Evolutionary conservation across 2,797 vertebrate genomes (phyloP).

Genomic region (Sarcoramphus papa): DNA sequence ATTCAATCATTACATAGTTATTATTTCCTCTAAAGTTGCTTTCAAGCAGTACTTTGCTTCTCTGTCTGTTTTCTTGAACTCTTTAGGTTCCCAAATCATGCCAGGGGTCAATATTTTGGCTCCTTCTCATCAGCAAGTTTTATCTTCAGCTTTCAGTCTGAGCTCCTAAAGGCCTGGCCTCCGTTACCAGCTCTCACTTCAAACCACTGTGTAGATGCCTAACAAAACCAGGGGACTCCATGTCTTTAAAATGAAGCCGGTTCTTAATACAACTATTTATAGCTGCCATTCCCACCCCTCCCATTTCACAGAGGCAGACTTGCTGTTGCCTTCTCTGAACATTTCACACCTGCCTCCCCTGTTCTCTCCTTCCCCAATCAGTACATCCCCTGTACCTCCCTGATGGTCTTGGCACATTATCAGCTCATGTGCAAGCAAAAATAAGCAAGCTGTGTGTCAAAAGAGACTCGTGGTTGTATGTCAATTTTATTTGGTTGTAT

Average conservation of each 20-base stretch:
- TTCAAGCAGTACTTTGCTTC: not conserved
- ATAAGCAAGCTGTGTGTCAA: not conserved
- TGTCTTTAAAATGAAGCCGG: not conserved
- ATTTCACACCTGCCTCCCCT: not conserved
- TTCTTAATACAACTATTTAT: not conserved
- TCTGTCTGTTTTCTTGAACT: not conserved
- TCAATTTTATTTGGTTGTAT: constrained; percentile 43
- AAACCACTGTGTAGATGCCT: not conserved
- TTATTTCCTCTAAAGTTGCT: not conserved
- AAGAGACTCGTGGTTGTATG: not conserved
- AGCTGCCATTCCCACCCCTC: not conserved
- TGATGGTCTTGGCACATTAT: not conserved
- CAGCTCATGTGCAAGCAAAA: not conserved
- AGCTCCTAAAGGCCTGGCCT: not conserved
- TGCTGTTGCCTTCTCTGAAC: not conserved
- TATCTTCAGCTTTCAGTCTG: not conserved
- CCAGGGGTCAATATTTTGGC: not conserved
- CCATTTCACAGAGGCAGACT: not conserved
- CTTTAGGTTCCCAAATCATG: not conserved
- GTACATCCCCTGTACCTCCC: not conserved
- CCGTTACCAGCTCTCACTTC: not conserved
- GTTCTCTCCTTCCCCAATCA: not conserved
- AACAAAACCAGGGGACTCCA: not conserved
- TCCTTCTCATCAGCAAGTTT: not conserved
- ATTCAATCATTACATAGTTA: not conserved